Percentiles rank a stretch among this genome's conserved stretches.
Conservation (phyloP, 2,113 vertebrate genomes). For the Dicerorhinus sumatrensis region DNA sequence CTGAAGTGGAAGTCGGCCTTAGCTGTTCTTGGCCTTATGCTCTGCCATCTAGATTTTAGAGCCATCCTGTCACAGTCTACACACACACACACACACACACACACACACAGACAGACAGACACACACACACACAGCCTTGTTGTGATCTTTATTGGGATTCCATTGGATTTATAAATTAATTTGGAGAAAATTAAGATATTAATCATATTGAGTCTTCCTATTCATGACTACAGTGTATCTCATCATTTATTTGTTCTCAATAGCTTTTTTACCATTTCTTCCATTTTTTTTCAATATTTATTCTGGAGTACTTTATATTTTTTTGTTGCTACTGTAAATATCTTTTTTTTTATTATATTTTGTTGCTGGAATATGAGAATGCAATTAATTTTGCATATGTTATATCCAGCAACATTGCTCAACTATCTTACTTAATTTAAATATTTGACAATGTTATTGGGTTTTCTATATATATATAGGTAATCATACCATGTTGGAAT, state of each 20-base stretch:
- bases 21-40: background rate
- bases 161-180: background rate
- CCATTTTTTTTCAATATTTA: background rate
- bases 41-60: background rate
- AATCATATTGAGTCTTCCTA: background rate
- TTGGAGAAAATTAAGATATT: background rate
- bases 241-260: background rate
- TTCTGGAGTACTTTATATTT: background rate
- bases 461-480: background rate
- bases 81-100: background rate
- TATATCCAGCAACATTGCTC: background rate
- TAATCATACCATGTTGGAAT: background rate
- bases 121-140: background rate
- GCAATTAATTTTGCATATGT: background rate
- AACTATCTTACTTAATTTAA: background rate
- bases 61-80: background rate
- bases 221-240: background rate
- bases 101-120: no score
- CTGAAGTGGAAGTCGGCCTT: background rate
- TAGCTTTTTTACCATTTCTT: background rate
- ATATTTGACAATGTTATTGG: background rate
- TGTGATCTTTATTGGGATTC: background rate
- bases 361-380: background rate
- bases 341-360: no score
- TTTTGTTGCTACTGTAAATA: background rate